Percentiles rank a stretch among this genome's conserved stretches.
Evolutionary conservation across 2,797 vertebrate species (phyloP).

Genomic region (Mormyrus hasselquistii): DNA sequence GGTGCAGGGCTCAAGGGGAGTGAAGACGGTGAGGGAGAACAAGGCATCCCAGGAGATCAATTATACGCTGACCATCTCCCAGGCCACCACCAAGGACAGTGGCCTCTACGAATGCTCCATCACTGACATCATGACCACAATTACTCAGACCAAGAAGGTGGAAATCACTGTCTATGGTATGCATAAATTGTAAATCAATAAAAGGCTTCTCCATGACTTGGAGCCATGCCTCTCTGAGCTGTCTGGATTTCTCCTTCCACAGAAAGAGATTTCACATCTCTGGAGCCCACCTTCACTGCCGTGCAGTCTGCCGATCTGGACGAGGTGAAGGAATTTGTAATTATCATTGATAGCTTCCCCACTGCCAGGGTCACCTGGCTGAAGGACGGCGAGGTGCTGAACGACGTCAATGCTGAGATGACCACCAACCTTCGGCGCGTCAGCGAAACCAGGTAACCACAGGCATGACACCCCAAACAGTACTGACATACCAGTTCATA

Average conservation of each 20-base stretch:
- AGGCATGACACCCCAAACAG: neutral
- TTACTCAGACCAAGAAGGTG: constrained; percentile 76
- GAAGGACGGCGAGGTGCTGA: constrained; percentile 77
- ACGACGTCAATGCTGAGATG: constrained; percentile 82
- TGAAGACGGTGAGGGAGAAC: constrained; percentile 59
- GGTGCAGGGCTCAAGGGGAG: constrained; percentile 51
- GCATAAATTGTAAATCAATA: neutral
- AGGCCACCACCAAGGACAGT: constrained; percentile 82
- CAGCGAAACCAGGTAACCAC: constrained; percentile 78
- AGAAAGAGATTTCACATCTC: constrained; percentile 77
- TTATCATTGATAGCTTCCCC: constrained; percentile 78
- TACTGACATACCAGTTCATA: neutral
- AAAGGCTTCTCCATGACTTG: neutral
- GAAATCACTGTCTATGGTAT: constrained; percentile 81
- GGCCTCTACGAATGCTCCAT: constrained; percentile 89
- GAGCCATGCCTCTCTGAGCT: neutral
- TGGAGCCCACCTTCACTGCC: constrained; percentile 65
- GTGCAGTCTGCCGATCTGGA: constrained; percentile 79
- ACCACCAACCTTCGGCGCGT: constrained; percentile 65
- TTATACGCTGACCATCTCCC: constrained; percentile 79
- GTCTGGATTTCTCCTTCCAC: constrained; percentile 14
- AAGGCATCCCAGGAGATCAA: constrained; percentile 59
- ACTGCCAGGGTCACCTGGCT: constrained; percentile 77
- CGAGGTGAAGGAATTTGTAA: constrained; percentile 79
- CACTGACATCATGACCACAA: constrained; percentile 73